A percentile compares a stretch with the other conserved stretches of the same genome.
Evolutionary conservation across 2,113 vertebrate species (phyloP).

Genomic region (Alouatta palliata): DNA sequence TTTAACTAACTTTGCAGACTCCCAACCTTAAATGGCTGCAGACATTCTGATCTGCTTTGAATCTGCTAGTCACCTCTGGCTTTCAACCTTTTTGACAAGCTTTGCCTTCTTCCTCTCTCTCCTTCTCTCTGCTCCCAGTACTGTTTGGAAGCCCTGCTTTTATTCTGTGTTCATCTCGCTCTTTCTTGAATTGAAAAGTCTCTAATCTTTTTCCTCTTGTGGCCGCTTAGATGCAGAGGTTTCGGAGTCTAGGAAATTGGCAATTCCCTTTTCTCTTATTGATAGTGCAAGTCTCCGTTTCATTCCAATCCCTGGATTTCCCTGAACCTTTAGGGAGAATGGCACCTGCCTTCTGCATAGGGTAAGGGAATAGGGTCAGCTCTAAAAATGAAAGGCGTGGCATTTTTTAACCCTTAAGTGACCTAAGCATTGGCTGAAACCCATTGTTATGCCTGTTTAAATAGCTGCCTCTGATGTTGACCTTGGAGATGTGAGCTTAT

Average conservation of each 20-base stretch:
- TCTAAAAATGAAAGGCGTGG: not conserved
- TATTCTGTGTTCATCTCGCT: not conserved
- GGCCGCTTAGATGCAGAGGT: not conserved
- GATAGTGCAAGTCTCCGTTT: not conserved
- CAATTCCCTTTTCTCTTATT: not conserved
- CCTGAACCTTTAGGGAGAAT: not conserved
- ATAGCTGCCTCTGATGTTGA: not conserved
- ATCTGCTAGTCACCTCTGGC: not conserved
- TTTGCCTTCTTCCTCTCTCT: rapidly evolving
- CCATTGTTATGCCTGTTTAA: not conserved
- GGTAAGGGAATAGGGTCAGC: too few species aligned
- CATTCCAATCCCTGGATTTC: not conserved
- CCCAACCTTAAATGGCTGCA: not conserved
- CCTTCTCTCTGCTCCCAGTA: not conserved
- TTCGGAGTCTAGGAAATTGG: not conserved
- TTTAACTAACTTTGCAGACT: constrained; percentile 58
- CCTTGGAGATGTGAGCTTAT: not conserved
- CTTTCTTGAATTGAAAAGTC: constrained; percentile 15
- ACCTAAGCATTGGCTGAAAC: not conserved
- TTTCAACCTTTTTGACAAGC: not conserved
- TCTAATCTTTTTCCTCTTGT: not conserved
- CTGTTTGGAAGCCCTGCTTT: not conserved
- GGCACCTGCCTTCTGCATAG: not conserved
- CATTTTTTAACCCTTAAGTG: not conserved
- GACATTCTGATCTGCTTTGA: not conserved